Evolutionary conservation across 2,888 invertebrate species (phyloP).

Genomic region (Acrobeloides nanus): DNA sequence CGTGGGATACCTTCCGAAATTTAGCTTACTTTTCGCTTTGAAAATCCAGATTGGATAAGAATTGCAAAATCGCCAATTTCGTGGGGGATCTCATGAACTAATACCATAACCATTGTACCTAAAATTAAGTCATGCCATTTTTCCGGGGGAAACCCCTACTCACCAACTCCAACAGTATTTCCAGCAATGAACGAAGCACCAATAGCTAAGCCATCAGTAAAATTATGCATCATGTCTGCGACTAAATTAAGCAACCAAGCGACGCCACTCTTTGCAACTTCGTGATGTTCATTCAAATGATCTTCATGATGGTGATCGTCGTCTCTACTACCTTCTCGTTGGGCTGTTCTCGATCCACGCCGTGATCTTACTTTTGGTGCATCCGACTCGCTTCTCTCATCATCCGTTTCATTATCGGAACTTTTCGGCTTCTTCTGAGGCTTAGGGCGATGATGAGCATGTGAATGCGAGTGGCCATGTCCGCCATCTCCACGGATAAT

Average conservation of each 20-base stretch:
- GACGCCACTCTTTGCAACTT: slow-evolving; percentile 60
- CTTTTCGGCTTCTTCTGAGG: slow-evolving; percentile 7
- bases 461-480: slow-evolving; percentile 63
- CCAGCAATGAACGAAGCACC: slow-evolving; percentile 70
- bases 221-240: slow-evolving; percentile 96
- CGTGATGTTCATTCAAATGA: slow-evolving; percentile 6
- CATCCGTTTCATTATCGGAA: slow-evolving; percentile 18
- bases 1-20: not conserved
- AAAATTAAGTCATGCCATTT: slow-evolving; percentile 57
- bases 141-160: not conserved
- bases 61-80: slow-evolving; percentile 99
- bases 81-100: slow-evolving; percentile 96
- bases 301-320: slow-evolving; percentile 4
- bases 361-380: slow-evolving; percentile 12
- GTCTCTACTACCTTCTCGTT: slow-evolving; percentile 1
- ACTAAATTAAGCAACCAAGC: slow-evolving; percentile 91
- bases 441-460: slow-evolving; percentile 9
- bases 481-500: slow-evolving; percentile 66
- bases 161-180: slow-evolving; percentile 42
- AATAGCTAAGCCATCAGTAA: slow-evolving; percentile 97
- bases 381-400: slow-evolving; percentile 10
- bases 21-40: slow-evolving; percentile 68
- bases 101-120: slow-evolving; percentile 86
- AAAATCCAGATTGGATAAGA: slow-evolving; percentile 90
- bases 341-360: not conserved